Conservation (phyloP, 2,113 vertebrate genomes). For the Equus quagga region DNA sequence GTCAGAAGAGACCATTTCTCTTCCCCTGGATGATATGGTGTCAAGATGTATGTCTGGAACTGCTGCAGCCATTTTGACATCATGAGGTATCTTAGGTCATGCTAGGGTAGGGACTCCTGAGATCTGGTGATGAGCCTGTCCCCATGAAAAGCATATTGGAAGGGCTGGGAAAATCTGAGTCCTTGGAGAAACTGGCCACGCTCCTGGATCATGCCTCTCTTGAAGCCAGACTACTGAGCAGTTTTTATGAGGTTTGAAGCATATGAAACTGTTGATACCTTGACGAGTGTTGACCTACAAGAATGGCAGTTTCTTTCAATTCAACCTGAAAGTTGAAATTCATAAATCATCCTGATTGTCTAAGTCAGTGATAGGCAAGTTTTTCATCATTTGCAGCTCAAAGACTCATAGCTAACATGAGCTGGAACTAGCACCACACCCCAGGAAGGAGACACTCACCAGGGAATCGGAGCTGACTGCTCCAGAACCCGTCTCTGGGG, state of each 20-base stretch:
- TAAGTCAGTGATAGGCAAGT: not conserved
- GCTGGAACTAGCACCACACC: not conserved
- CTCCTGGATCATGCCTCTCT: not conserved
- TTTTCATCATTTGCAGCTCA: not conserved
- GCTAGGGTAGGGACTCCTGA: not conserved
- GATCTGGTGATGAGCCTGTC: not conserved
- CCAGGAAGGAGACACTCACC: not conserved
- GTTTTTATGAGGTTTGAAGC: not conserved
- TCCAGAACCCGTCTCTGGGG: not conserved
- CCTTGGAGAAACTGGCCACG: not conserved
- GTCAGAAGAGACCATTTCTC: not conserved
- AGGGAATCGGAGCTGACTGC: accelerated
- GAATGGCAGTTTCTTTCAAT: not conserved
- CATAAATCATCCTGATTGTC: not conserved
- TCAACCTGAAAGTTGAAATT: not conserved
- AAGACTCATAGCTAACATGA: not conserved
- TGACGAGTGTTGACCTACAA: not conserved
- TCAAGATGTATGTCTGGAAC: no score
- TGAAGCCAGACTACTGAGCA: not conserved
- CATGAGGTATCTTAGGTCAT: not conserved
- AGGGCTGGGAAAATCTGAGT: not conserved
- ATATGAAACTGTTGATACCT: not conserved
- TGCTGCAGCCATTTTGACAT: not conserved
- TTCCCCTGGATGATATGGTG: no score
- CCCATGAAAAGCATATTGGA: not conserved